Evolutionary conservation across 2,113 vertebrate species (phyloP).

Genomic region (Pipra filicauda): DNA sequence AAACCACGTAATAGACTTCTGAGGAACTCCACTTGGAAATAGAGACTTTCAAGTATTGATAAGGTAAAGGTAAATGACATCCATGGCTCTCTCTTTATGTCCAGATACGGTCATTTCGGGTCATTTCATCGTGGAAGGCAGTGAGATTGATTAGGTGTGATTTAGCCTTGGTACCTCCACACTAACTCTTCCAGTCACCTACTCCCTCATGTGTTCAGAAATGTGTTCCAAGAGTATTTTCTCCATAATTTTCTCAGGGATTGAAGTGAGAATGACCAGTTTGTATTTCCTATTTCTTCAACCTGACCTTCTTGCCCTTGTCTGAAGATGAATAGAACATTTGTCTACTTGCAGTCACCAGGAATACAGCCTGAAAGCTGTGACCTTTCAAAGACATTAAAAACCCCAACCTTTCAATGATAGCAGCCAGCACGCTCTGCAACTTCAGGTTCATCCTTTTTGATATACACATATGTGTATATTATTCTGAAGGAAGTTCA

Average conservation of each 20-base stretch:
- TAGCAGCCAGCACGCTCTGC: not conserved
- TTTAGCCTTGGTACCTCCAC: not conserved
- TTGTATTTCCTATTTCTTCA: not conserved
- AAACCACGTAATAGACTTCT: not conserved
- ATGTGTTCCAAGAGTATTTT: not conserved
- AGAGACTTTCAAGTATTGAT: not conserved
- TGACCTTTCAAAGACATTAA: not conserved
- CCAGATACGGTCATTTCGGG: not conserved
- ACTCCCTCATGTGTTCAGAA: not conserved
- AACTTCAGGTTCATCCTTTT: not conserved
- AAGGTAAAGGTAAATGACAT: not conserved
- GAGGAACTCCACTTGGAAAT: not conserved
- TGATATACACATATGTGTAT: rapidly evolving
- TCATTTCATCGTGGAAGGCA: not conserved
- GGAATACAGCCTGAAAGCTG: not conserved
- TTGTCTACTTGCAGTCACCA: not conserved
- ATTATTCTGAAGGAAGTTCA: not conserved
- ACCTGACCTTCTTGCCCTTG: not conserved
- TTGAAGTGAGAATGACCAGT: not conserved
- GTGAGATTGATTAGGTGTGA: not conserved
- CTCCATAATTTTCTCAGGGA: not conserved
- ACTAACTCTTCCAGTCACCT: not conserved
- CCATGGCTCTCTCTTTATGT: not conserved
- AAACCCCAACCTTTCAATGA: not conserved
- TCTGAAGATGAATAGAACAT: not conserved